phyloP scores from a whole-genome alignment of 2,797 vertebrate species.

The Karalla daura region DNA sequence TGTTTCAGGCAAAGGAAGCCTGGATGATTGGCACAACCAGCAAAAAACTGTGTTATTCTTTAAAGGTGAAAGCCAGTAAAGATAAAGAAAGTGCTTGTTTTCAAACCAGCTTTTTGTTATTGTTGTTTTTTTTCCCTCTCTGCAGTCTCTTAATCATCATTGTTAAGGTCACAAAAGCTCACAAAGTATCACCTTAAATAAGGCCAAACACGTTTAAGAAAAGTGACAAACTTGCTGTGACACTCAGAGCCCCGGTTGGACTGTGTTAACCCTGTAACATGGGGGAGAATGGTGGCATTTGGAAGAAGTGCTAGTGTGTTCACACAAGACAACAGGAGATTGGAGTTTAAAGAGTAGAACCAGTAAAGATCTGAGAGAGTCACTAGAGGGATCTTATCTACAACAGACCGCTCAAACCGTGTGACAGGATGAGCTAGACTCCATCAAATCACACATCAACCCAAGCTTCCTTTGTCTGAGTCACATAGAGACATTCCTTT shows the following conservation, averaged over 20 bases:
- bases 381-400: conserved; percentile 1
- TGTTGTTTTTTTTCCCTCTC: background rate
- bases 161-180: conserved; percentile 13
- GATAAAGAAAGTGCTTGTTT: conserved; percentile 58
- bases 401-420: background rate
- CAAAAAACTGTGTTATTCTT: conserved; percentile 18
- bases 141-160: background rate
- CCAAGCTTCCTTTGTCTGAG: conserved; percentile 4
- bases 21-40: conserved; percentile 39
- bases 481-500: background rate
- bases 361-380: conserved; percentile 10
- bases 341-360: conserved; percentile 13
- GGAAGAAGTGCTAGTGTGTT: conserved; percentile 17
- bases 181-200: conserved; percentile 7
- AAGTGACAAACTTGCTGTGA: background rate
- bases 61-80: conserved; percentile 33
- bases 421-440: conserved; percentile 7
- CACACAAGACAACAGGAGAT: conserved; percentile 23
- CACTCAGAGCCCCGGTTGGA: background rate
- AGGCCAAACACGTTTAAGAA: background rate
- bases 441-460: conserved; percentile 9
- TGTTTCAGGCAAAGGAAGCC: conserved; percentile 27
- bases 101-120: background rate
- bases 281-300: conserved; percentile 17
- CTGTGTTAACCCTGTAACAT: conserved; percentile 25